Evolutionary conservation across 2,797 vertebrate genomes (phyloP).

Genomic region (Pelodytes ibericus): DNA sequence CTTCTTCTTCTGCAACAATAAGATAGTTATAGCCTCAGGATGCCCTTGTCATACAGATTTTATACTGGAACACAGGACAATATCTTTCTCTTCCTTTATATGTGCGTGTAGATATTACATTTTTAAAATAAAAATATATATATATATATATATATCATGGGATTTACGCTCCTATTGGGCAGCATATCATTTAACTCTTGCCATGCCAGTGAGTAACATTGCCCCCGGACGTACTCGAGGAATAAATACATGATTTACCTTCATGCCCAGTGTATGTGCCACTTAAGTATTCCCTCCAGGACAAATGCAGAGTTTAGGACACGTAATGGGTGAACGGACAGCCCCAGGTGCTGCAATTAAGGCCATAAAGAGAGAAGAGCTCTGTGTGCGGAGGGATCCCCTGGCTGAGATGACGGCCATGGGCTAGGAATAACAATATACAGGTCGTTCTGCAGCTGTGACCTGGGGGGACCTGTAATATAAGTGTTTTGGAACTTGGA

Average conservation of each 20-base stretch:
- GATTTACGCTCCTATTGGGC: no score
- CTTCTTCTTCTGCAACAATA: slow-evolving; percentile 11
- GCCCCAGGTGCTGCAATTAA: slow-evolving; percentile 3
- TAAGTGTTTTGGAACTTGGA: no score
- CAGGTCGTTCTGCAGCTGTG: neutral
- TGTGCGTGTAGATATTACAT: neutral
- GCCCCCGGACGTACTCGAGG: neutral
- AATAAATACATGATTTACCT: neutral
- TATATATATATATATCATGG: no score
- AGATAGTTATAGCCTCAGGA: slow-evolving; percentile 35
- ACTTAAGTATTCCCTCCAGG: neutral
- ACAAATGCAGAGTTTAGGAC: neutral
- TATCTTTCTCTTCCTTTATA: neutral
- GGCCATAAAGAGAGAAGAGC: neutral
- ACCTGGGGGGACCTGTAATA: no score
- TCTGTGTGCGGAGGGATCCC: neutral
- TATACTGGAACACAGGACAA: neutral
- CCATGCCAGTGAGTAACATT: no score
- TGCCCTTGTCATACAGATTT: slow-evolving; percentile 5
- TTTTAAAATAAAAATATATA: no score
- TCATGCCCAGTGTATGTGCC: neutral
- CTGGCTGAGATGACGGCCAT: neutral
- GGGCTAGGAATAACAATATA: neutral
- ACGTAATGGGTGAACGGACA: neutral
- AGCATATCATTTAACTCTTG: neutral